Percentiles rank a stretch among this genome's conserved stretches.
These are phyloP conservation scores for Sinocyclocheilus anshuiensis DNA, from an alignment of 2,113 vertebrate genomes.

Conservation along the genomic window DNA sequence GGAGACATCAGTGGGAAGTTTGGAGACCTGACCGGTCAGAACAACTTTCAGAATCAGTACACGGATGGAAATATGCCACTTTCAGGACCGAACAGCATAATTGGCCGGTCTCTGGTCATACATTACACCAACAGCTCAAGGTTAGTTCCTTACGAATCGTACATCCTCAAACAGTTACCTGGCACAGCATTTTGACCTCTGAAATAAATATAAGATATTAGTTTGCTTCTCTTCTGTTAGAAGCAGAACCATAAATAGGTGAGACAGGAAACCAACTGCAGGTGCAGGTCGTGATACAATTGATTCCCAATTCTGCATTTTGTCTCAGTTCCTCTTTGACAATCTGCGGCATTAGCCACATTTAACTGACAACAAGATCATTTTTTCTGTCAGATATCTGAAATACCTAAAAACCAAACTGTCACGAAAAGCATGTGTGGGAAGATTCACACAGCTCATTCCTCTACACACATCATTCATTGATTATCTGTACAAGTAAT, in stretches of 20 bases:
- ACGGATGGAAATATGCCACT: slow-evolving; percentile 72
- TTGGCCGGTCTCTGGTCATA: slow-evolving; percentile 77
- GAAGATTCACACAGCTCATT: neutral
- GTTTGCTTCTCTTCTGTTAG: neutral
- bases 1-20: slow-evolving; percentile 82
- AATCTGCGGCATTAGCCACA: neutral
- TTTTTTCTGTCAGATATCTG: slow-evolving; percentile 35
- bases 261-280: neutral
- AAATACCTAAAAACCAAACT: neutral
- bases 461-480: neutral
- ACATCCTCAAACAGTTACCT: neutral
- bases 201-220: neutral
- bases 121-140: slow-evolving; percentile 74
- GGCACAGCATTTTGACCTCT: neutral
- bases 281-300: neutral
- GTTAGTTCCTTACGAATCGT: slow-evolving; percentile 62
- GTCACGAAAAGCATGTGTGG: neutral
- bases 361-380: neutral
- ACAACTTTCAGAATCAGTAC: slow-evolving; percentile 49
- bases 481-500: neutral
- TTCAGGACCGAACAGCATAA: slow-evolving; percentile 72
- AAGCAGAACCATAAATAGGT: neutral
- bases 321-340: neutral
- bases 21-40: slow-evolving; percentile 65
- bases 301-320: neutral